A percentile compares a stretch with the other conserved stretches of the same genome.
phyloP scores from a whole-genome alignment of 2,113 vertebrate species.

The Scopus umbretta region DNA sequence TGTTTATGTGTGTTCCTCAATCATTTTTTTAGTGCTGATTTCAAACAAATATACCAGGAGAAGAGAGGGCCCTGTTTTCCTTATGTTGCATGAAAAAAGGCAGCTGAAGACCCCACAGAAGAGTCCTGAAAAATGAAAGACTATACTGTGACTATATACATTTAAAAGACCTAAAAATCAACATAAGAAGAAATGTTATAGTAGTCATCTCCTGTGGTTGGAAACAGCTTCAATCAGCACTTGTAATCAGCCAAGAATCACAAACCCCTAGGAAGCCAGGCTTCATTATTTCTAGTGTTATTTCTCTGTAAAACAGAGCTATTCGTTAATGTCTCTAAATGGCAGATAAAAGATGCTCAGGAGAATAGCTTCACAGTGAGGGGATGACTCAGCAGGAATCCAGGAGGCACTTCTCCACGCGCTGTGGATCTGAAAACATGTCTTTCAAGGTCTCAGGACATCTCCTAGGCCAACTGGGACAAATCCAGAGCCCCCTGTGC shows the following conservation, averaged over 20 bases:
- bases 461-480: background rate
- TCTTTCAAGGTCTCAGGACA: background rate
- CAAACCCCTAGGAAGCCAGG: conserved; percentile 2
- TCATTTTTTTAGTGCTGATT: background rate
- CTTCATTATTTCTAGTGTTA: conserved; percentile 35
- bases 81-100: background rate
- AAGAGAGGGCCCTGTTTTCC: background rate
- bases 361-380: background rate
- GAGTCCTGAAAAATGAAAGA: background rate
- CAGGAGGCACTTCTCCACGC: background rate
- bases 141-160: background rate
- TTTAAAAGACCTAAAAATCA: background rate
- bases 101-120: background rate
- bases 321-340: conserved; percentile 8
- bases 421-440: background rate
- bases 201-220: background rate
- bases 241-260: conserved; percentile 31
- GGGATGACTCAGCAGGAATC: background rate
- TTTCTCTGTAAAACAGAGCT: background rate
- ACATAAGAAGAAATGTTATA: background rate
- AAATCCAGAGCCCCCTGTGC: background rate
- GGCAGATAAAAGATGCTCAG: background rate
- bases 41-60: background rate
- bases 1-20: background rate
- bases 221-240: background rate